Base-by-base conservation (phyloP, 2,888 invertebrate species). In the Steinernema carpocapsae region DNA sequence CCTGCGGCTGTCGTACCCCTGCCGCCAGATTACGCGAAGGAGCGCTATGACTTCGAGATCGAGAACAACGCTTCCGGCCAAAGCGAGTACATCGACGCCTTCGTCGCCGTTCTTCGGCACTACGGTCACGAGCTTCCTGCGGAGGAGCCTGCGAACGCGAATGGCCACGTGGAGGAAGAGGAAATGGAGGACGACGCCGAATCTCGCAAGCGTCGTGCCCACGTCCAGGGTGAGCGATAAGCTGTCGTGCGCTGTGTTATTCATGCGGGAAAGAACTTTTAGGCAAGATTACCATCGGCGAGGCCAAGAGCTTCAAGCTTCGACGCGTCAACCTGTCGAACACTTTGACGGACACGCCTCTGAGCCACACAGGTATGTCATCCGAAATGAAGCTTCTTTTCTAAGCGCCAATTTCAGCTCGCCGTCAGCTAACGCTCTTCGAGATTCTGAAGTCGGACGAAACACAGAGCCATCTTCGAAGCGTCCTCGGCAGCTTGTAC, bases 61-160 rank as follows among this genome's bases (percentile, higher is more conserved):
- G 64, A 64, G 64, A 64, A 64, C 64, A 64, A 64, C 17, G 64
- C 64, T 29, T 29, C 24, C 17, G 64, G 64, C 14, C 64, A 29
- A 2, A 64, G 64, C 64, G 64, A 64, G n/a, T 64, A 64, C 37
- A 29, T 29, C 14, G 64, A 64, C 19, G 64, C 64, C 14, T 64
- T 64, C 37, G 32, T 29, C 17, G 64, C 64, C n/a, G 64, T 64
- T 17, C 64, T 64, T 7, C 4, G 32, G 32, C 64, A 64, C n/a
- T 64, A 29, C 37, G 64, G 64, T 1, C 29, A 26, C 3, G 64
- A 64, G 29, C 10, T 17, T 26, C 19, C 17, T 6, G 26, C 6
- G 48, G 19, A 64, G 17, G 64, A 64, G 48, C 17, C 17, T 19
- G n/a, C 48, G 6, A 17, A 64, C 64, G 14, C 29, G 37, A n/a